Evolutionary conservation across 53 echinoderm and acorn worm genomes (phyloP).

Genomic region (Stichopus horrens): DNA sequence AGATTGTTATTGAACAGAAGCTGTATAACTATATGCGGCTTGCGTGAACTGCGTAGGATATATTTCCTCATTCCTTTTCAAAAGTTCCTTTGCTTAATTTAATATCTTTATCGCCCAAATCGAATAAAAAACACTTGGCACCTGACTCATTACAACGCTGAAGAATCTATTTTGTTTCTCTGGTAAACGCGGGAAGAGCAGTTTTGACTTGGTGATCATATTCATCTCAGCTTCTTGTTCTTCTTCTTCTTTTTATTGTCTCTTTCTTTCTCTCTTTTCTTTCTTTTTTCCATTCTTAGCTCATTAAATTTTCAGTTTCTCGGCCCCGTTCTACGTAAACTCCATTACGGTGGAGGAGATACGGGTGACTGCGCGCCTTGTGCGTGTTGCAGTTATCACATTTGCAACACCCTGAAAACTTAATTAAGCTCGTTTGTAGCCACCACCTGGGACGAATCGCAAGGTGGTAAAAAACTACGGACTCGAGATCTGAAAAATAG

Average conservation of each 20-base stretch:
- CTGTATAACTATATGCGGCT: too few relatives aligned
- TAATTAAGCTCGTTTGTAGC: conserved; percentile 44
- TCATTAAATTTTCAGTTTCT: conserved; percentile 41
- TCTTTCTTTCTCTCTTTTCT: background rate
- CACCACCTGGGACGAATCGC: conserved; percentile 41
- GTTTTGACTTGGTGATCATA: conserved; percentile 14
- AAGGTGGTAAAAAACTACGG: background rate
- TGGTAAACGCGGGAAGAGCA: background rate
- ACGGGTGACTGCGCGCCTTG: conserved; percentile 13
- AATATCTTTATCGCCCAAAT: conserved; percentile 29
- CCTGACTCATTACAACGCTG: background rate
- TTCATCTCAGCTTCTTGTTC: background rate
- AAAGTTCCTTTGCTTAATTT: background rate
- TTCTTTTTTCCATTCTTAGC: background rate
- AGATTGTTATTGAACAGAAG: too few relatives aligned
- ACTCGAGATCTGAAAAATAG: background rate
- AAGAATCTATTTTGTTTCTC: background rate
- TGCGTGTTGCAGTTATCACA: conserved; percentile 41
- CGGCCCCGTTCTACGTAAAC: conserved; percentile 13
- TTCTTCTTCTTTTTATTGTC: background rate
- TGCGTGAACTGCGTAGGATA: too few relatives aligned
- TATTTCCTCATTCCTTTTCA: too few relatives aligned
- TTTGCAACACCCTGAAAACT: conserved; percentile 51
- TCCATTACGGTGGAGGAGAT: conserved; percentile 36
- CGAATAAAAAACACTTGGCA: conserved; percentile 17